Conservation (phyloP, 1,140 invertebrate genomes). For the Carposina sasakii region DNA sequence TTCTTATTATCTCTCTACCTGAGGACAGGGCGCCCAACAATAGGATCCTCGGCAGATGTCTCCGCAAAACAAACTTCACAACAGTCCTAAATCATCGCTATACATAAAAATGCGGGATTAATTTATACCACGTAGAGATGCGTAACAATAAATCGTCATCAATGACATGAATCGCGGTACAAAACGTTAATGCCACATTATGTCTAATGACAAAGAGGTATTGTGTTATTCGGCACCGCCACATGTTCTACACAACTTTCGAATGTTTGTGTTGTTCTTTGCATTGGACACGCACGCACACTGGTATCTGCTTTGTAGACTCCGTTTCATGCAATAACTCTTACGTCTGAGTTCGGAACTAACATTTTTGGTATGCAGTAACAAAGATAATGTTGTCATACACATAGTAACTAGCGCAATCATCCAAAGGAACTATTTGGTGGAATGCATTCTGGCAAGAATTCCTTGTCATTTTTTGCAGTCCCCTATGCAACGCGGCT, state of each 20-base stretch:
- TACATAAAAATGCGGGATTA: conserved; percentile 62
- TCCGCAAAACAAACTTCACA: conserved; percentile 63
- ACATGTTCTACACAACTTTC: conserved; percentile 42
- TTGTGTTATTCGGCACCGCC: conserved; percentile 53
- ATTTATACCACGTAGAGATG: conserved; percentile 58
- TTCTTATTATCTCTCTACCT: conserved; percentile 63
- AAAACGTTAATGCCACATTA: conserved; percentile 69
- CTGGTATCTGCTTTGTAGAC: conserved; percentile 8
- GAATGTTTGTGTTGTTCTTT: conserved; percentile 41
- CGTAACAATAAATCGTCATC: conserved; percentile 67
- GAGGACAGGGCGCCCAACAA: conserved; percentile 48
- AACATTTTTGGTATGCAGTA: too few species aligned
- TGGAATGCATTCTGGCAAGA: too few species aligned
- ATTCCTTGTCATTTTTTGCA: too few species aligned
- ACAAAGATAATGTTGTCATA: too few species aligned
- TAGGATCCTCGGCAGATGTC: conserved; percentile 61
- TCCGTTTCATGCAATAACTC: conserved; percentile 6
- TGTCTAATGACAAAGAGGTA: conserved; percentile 55
- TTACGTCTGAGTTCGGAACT: too few species aligned
- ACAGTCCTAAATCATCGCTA: conserved; percentile 50
- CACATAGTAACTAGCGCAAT: too few species aligned
- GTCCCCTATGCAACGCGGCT: too few species aligned
- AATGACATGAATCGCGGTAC: conserved; percentile 63
- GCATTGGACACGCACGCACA: conserved; percentile 28
- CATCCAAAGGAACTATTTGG: too few species aligned